Evolutionary conservation across 2,888 invertebrate species (phyloP).

Genomic region (Drosophila emarginata): DNA sequence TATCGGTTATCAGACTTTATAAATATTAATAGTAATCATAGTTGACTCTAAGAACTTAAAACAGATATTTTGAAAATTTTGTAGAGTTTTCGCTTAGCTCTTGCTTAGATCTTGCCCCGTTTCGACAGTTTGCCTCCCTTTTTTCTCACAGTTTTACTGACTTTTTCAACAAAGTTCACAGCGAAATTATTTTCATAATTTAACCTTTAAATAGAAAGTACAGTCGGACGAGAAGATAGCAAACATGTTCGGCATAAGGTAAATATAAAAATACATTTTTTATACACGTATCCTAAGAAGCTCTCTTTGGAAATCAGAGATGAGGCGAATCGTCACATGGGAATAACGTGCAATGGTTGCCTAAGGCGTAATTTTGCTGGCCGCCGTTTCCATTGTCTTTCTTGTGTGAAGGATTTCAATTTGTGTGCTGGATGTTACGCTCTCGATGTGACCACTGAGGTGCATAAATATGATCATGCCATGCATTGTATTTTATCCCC

Average conservation of each 20-base stretch:
- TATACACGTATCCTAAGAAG: background rate
- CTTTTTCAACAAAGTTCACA: background rate
- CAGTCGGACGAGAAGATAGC: background rate
- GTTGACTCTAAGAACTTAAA: no score
- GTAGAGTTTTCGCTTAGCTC: background rate
- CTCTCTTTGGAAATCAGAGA: background rate
- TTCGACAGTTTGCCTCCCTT: background rate
- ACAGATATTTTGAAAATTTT: no score
- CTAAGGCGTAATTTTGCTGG: slow-evolving; percentile 18
- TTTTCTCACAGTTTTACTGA: background rate
- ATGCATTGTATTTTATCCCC: slow-evolving; percentile 25
- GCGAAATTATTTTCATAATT: background rate
- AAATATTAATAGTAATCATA: no score
- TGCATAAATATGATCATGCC: slow-evolving; percentile 38
- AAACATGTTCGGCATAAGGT: slow-evolving; percentile 14
- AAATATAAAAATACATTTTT: background rate
- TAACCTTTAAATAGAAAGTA: background rate
- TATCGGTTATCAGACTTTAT: no score
- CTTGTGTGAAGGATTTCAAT: slow-evolving; percentile 24
- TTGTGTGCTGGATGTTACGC: slow-evolving; percentile 32
- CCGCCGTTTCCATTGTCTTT: slow-evolving; percentile 30
- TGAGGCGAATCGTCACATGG: slow-evolving; percentile 17
- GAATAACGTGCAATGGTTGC: slow-evolving; percentile 30
- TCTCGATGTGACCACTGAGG: slow-evolving; percentile 22
- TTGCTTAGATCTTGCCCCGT: background rate